These are phyloP conservation scores for Zalophus californianus DNA, from an alignment of 2,797 vertebrate species.

Conservation along the genomic window DNA sequence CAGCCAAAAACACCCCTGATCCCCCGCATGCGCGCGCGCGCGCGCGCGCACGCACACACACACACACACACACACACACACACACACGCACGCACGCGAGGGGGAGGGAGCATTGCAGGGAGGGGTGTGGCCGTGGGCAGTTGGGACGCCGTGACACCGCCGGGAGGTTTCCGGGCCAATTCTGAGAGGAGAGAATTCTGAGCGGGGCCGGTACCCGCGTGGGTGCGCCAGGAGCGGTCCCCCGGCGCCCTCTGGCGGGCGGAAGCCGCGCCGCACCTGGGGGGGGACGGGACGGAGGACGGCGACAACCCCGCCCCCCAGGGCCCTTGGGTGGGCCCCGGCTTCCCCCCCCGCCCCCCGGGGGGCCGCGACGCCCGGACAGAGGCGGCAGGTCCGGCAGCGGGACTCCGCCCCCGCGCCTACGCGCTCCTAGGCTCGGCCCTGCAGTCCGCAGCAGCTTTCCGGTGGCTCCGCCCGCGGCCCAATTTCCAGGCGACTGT, in stretches of 20 bases:
- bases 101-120: accelerated
- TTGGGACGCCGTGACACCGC: not conserved
- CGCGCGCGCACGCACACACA: too few species aligned
- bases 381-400: not conserved
- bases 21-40: accelerated
- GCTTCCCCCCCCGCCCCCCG: not conserved
- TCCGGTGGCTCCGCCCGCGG: constrained; percentile 30
- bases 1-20: not conserved
- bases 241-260: constrained; percentile 64
- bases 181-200: not conserved
- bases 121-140: not conserved
- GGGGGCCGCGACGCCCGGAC: not conserved
- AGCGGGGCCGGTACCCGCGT: not conserved
- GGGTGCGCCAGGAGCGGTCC: not conserved
- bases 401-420: not conserved
- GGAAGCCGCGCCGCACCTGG: not conserved
- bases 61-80: too few species aligned
- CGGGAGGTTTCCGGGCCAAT: not conserved
- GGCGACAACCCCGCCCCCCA: not conserved
- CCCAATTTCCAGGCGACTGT: constrained; percentile 64
- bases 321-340: not conserved
- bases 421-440: not conserved
- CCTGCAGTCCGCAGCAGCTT: constrained; percentile 44
- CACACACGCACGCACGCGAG: not conserved
- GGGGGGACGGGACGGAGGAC: not conserved